Evolutionary conservation across 2,113 vertebrate species (phyloP).

Genomic region (Eubucco bourcierii): DNA sequence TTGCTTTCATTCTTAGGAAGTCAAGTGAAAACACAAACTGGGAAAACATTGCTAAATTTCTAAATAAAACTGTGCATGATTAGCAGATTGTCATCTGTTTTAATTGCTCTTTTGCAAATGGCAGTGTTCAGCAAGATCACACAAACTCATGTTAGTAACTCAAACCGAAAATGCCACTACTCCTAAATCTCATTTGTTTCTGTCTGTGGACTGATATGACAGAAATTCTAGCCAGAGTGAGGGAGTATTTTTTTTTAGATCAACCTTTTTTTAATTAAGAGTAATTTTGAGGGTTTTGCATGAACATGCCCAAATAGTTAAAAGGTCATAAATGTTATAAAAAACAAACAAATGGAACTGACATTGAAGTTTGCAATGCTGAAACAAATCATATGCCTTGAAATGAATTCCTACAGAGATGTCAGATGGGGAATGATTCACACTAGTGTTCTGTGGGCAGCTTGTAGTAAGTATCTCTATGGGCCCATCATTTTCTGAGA

Average conservation of each 20-base stretch:
- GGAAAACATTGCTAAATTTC: conserved; percentile 19
- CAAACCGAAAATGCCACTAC: conserved; percentile 36
- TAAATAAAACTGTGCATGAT: conserved; percentile 27
- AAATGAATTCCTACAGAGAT: conserved; percentile 32
- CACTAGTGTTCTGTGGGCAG: neutral
- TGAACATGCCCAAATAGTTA: conserved; percentile 67
- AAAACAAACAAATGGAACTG: conserved; percentile 64
- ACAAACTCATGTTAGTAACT: conserved; percentile 18
- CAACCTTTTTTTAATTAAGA: conserved; percentile 72
- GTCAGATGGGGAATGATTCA: conserved; percentile 29
- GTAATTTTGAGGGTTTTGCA: conserved; percentile 56
- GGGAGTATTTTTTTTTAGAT: conserved; percentile 69
- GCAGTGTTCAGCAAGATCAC: conserved; percentile 57
- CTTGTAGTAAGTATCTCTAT: neutral
- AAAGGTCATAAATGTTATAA: conserved; percentile 70
- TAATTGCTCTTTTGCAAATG: conserved; percentile 60
- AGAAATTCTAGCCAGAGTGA: conserved; percentile 56
- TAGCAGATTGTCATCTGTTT: conserved; percentile 56
- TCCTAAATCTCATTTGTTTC: conserved; percentile 63
- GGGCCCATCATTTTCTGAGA: neutral
- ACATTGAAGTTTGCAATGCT: conserved; percentile 50
- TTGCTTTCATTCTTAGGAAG: neutral
- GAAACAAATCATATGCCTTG: conserved; percentile 36
- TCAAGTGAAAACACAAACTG: neutral
- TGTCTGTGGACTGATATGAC: conserved; percentile 54